These are phyloP conservation scores for Silurus glanis DNA, from an alignment of 2,113 vertebrate genomes.

Conservation along the genomic window DNA sequence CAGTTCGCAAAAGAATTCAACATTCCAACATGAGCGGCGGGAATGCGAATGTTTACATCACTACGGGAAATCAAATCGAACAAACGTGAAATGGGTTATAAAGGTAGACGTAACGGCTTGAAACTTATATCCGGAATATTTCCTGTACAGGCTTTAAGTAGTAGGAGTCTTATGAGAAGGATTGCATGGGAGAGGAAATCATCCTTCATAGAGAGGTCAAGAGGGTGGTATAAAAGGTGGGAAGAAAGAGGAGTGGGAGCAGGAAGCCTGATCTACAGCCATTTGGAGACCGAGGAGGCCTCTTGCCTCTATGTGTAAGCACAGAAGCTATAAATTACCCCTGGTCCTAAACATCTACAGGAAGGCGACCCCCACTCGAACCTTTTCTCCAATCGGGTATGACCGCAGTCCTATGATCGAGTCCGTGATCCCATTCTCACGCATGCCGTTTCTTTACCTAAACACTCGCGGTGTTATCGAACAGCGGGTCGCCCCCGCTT, in stretches of 20 bases:
- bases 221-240: conserved; percentile 50
- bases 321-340: conserved; percentile 46
- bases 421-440: conserved; percentile 23
- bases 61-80: no score
- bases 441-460: background rate
- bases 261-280: conserved; percentile 37
- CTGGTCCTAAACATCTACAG: conserved; percentile 42
- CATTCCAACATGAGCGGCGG: conserved; percentile 39
- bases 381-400: background rate
- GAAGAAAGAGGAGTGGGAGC: conserved; percentile 53
- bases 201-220: conserved; percentile 45
- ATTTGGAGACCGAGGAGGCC: conserved; percentile 23
- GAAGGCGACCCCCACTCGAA: conserved; percentile 26
- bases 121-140: background rate
- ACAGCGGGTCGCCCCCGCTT: conserved; percentile 48
- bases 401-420: background rate
- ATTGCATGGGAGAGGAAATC: conserved; percentile 4
- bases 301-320: conserved; percentile 38
- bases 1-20: conserved; percentile 14
- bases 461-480: background rate
- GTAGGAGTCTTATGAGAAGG: background rate
- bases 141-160: no score
- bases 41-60: conserved; percentile 6
- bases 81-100: background rate
- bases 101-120: background rate